Evolutionary conservation across 2,113 vertebrate species (phyloP), one percentile per base, ranked within the genome.

Genomic region (Spilogale gracilis): DNA sequence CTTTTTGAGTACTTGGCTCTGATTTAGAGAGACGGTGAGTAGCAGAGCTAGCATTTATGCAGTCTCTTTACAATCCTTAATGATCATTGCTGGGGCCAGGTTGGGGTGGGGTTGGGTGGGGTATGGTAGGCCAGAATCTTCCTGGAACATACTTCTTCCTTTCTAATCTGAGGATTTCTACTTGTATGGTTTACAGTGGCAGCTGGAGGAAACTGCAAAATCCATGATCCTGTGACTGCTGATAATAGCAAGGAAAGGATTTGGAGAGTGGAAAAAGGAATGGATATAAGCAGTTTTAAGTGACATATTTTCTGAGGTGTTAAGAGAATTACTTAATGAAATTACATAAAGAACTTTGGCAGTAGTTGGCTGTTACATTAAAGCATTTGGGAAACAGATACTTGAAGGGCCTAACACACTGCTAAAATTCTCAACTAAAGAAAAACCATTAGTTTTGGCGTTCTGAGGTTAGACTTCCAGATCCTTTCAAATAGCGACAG

Each of bases 131-230:
- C 48, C 74, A 32, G 52, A 95, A 85, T 67, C 43, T 93, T 92
- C 17, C 86, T 94, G 86, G 80, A 87, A 87, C 23, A 20, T 63
- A 54, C 79, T 89, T 95, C 54, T 91, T 38, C 16, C 45, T 76
- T 58, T 93, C 43, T 96, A 81, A 58, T 96, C 71, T 95, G 21
- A 90, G 88, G 63, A 74, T 96, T 96, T 96, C 85, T 97, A 25
- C 54, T 76, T 32, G n/a, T 67, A 21, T 79, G 52, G 60, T 50
- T 54, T 96, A 14, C 12, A 82, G 6, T 79, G 74, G 79, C 45
- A 83, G 13, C 65, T 78, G 54, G 76, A 71, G 52, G 56, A 95
- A 95, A 50, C 20, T 90, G 67, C 5, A 63, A 65, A 96, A 81
- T 17, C n/a, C 60, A 8, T 60, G 32, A 10, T 84, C 52, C 48